Conservation (phyloP, 2,797 vertebrate species). For the Falco rusticolus region DNA sequence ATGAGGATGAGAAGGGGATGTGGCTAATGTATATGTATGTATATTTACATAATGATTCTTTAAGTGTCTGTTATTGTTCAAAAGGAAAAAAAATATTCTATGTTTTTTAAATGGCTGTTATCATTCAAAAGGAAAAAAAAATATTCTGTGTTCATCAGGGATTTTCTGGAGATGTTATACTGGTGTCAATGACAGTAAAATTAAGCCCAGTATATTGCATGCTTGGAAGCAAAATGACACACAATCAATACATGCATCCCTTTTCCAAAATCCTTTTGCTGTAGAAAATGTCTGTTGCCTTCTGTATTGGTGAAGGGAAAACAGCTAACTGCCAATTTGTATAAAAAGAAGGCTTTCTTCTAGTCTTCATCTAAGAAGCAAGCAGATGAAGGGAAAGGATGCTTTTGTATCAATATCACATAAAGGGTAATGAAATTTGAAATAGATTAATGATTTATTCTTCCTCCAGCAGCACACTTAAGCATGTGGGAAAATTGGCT, state of each 20-base stretch:
- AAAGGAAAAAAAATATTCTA: background rate
- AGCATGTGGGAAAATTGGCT: conserved; percentile 57
- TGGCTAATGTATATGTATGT: background rate
- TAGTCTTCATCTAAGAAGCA: conserved; percentile 50
- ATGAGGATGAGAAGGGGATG: background rate
- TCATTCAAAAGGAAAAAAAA: background rate
- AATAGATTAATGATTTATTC: conserved; percentile 71
- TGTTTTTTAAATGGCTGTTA: background rate
- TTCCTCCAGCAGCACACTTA: conserved; percentile 38
- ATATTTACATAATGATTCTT: background rate
- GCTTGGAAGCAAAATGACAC: background rate
- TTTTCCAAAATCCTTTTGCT: background rate
- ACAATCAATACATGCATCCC: background rate
- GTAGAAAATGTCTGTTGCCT: background rate
- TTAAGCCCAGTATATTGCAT: background rate
- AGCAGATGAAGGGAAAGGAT: conserved; percentile 24
- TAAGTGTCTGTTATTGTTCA: background rate
- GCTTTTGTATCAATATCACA: conserved; percentile 58
- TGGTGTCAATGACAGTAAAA: background rate
- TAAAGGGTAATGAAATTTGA: conserved; percentile 67
- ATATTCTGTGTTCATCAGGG: background rate
- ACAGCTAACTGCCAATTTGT: conserved; percentile 1
- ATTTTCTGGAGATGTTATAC: background rate
- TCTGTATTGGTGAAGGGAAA: conserved; percentile 33
- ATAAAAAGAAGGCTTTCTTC: conserved; percentile 28